A percentile compares a stretch with the other conserved stretches of the same genome.
phyloP scores from a whole-genome alignment of 1,140 invertebrate species.

The Holcopasites calliopsidis region DNA sequence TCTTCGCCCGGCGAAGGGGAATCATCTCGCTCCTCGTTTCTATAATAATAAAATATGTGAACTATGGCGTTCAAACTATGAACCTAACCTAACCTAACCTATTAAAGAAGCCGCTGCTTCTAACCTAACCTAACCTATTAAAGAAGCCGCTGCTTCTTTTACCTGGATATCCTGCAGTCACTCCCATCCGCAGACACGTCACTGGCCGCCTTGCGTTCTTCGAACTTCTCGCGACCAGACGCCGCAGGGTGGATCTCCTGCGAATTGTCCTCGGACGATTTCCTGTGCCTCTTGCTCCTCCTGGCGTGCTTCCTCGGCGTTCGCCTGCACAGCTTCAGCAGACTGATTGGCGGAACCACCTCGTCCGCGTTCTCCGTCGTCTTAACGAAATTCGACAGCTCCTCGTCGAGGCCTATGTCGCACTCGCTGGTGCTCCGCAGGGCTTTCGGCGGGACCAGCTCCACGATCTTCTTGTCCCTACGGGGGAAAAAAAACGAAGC shows the following conservation, averaged over 20 bases:
- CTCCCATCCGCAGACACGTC: neutral
- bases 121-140: no score
- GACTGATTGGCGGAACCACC: conserved; percentile 4
- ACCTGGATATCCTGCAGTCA: neutral
- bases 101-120: no score
- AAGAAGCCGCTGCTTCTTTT: no score
- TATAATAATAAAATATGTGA: no score
- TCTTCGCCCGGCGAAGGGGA: neutral
- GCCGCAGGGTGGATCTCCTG: neutral
- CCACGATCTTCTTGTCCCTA: conserved; percentile 27
- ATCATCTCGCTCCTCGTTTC: no score
- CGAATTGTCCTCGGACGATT: neutral
- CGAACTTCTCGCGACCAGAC: conserved; percentile 5
- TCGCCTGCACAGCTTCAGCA: conserved; percentile 21
- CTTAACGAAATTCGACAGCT: conserved; percentile 46
- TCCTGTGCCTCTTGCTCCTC: neutral
- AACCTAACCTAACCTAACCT: no score
- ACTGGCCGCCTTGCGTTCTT: neutral
- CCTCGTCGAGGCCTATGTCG: conserved; percentile 36
- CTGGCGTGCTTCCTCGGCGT: neutral
- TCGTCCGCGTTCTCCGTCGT: conserved; percentile 25
- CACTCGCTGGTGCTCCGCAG: conserved; percentile 33
- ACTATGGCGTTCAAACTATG: no score
- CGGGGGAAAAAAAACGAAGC: neutral
- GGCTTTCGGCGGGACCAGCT: conserved; percentile 32